Evolutionary conservation across 1,140 invertebrate species (phyloP), one percentile per base, ranked within the genome.

Genomic region (Pogonognathellus flavescens): DNA sequence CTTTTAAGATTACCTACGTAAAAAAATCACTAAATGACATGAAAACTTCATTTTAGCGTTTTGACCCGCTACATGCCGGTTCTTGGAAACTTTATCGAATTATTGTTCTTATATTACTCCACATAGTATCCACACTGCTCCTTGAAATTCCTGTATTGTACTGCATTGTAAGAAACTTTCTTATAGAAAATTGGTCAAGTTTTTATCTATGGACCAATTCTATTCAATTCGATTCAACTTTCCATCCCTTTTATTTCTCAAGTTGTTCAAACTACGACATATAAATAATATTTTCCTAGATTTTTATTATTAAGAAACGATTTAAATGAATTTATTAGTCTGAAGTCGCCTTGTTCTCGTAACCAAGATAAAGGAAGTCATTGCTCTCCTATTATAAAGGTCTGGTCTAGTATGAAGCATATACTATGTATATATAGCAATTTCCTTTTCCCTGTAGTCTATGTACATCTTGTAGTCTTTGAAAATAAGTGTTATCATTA

Each of bases 291-390:
- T 70, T 70, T 41, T 14, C 66, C 66, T 25, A 76, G 70, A 76
- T 76, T 76, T 16, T 50, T 76, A 76, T 49, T 76, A 49, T 76
- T 76, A 76, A 76, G 70, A 76, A 76, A 76, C 70, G 70, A 76
- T 76, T 76, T 13, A 31, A 76, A 76, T 76, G 70, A 76, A 76
- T 76, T 76, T 76, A 76, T 76, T 76, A 76, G 70, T 41, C 16
- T 8, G 14, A 76, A 76, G 49, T 49, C 31, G 31, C 70, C 41
- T 49, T 76, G 70, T 76, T 76, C 70, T 13, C n/a, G 8, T 31
- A 49, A 9, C 25, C 22, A 31, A 76, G 70, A 76, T 76, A 76
- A 76, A 31, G 14, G 70, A 50, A 76, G 70, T 76, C 41, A 49
- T 76, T 76, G 70, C 49, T 18, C 70, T 76, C 70, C 49, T 16